Conservation (phyloP, 2,113 vertebrate genomes). For the Brachypteracias leptosomus region DNA sequence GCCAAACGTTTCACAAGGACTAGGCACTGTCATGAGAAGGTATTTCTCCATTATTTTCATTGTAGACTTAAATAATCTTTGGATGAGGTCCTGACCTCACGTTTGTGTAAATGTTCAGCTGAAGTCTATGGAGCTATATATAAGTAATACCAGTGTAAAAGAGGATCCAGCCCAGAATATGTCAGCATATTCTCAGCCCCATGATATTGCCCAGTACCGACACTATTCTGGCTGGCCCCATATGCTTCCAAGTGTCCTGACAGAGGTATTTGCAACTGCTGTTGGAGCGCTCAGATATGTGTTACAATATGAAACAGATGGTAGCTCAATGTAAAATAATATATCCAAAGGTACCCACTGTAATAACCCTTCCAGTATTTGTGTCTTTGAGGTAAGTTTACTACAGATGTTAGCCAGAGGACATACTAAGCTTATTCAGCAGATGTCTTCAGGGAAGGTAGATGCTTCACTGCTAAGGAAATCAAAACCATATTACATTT, state of each 20-base stretch:
- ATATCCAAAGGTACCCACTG: conserved; percentile 26
- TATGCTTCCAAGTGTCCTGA: conserved; percentile 36
- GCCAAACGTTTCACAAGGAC: neutral
- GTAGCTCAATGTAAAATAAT: conserved; percentile 48
- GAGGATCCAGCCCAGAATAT: conserved; percentile 1
- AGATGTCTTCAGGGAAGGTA: conserved; percentile 4
- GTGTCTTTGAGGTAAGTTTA: conserved; percentile 41
- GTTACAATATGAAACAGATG: conserved; percentile 42
- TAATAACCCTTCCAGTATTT: neutral
- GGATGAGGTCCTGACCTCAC: neutral
- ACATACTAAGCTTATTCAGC: conserved; percentile 47
- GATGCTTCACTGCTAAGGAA: neutral
- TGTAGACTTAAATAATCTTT: conserved; percentile 15
- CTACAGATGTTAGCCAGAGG: conserved; percentile 65
- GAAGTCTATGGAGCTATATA: neutral
- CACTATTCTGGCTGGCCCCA: neutral
- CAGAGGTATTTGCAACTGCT: conserved; percentile 27
- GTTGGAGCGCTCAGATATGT: neutral
- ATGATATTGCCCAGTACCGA: conserved; percentile 1
- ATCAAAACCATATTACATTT: conserved; percentile 1
- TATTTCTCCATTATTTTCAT: conserved; percentile 14
- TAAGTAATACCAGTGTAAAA: neutral
- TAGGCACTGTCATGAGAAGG: neutral
- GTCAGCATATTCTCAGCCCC: neutral
- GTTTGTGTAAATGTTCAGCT: conserved; percentile 26